A percentile compares a stretch with the other conserved stretches of the same genome.
Evolutionary conservation across 2,113 vertebrate genomes (phyloP).

Genomic region (Myotis brandtii): DNA sequence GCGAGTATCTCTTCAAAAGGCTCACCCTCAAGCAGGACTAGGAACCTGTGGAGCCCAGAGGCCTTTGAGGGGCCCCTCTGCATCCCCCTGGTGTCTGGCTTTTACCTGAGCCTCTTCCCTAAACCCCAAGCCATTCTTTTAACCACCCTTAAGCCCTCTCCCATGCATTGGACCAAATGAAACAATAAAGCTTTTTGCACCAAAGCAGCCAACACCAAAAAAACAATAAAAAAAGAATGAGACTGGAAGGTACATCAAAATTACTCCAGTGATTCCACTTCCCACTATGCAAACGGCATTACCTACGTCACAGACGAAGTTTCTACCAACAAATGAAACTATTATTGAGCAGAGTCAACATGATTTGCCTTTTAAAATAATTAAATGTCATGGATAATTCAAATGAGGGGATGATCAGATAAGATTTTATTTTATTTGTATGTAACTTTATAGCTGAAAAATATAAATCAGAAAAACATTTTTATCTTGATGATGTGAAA

Average conservation of each 20-base stretch:
- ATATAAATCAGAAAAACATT: slow-evolving; percentile 49
- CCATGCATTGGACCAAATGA: no score
- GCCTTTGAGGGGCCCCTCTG: no score
- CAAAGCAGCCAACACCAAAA: no score
- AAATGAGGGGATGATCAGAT: slow-evolving; percentile 15
- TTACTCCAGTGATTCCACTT: neutral
- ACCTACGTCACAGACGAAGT: neutral
- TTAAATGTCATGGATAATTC: neutral
- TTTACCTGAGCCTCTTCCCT: no score
- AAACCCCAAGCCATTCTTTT: no score
- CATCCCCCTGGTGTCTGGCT: no score
- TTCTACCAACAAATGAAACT: neutral
- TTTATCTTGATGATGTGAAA: slow-evolving; percentile 27
- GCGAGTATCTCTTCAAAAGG: no score
- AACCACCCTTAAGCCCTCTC: no score
- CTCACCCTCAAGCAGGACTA: no score
- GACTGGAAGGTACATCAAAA: neutral
- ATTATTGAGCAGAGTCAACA: neutral
- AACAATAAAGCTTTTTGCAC: no score
- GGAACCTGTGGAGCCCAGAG: no score
- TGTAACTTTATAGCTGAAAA: slow-evolving; percentile 37
- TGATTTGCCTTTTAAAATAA: slow-evolving; percentile 27
- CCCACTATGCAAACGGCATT: neutral
- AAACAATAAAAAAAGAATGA: neutral
- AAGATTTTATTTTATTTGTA: slow-evolving; percentile 26